Evolutionary conservation across 2,797 vertebrate species (phyloP), one percentile per base, ranked within the genome.

Genomic region (Acanthis flammea): DNA sequence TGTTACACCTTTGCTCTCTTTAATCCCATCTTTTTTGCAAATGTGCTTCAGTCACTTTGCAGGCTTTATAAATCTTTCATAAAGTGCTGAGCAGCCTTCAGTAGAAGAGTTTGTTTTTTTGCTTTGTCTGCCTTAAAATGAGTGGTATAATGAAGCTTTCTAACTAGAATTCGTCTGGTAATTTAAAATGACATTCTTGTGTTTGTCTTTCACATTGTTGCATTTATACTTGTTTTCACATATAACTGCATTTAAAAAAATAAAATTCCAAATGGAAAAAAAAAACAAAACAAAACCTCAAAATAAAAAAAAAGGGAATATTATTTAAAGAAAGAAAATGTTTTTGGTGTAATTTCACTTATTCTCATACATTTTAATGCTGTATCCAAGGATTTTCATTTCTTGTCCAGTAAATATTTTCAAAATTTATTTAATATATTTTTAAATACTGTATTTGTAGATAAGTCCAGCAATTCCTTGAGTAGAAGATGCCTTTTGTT

Each of bases 21-120:
- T 66, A 88, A 71, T 87, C 68, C 41, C 8, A 14, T 50, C 24
- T 83, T 72, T 75, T 71, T n/a, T 84, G 80, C 48, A 54, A 10
- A 57, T 33, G 37, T 60, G 24, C 47, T 76, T 88, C 30, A 65
- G 61, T 86, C 60, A 51, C 84, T 94, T 86, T 70, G 24, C 33
- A 84, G 80, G 31, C 33, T 88, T 76, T 62, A 55, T 72, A 84
- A 42, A 63, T 85, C 23, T 83, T 78, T 53, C 54, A 53, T 72
- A 5, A 80, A 88, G 54, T 37, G 39, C 37, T 86, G 65, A 47
- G 19, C 5, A 23, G 41, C 37, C 12, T 85, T 90, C 45, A 57
- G 77, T 16, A 44, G 63, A 79, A 72, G 41, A 51, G 21, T 35
- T 83, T 75, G 19, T 54, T 86, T 77, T 18, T 67, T 37, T 55